phyloP scores from a whole-genome alignment of 2,888 invertebrate genomes.

The Ornithoptera priamus region DNA sequence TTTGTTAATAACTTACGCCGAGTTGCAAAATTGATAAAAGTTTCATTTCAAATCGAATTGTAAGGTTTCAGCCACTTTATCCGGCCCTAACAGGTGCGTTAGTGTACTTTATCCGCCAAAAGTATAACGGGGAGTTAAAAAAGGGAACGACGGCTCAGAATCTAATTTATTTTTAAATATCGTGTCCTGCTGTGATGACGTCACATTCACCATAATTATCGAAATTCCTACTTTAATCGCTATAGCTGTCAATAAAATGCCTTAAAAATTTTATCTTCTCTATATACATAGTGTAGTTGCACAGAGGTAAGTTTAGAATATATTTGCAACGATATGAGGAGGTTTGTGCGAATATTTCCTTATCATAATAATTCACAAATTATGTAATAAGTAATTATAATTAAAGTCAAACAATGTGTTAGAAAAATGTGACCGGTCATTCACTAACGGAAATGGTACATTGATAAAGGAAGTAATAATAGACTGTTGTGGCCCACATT shows the following conservation, averaged over 20 bases:
- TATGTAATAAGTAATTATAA: neutral
- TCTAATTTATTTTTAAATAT: too few species aligned
- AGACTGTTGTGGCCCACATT: neutral
- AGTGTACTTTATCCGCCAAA: too few species aligned
- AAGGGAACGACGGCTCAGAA: too few species aligned
- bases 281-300: conserved; percentile 52
- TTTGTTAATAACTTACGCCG: neutral
- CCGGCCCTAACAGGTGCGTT: too few species aligned
- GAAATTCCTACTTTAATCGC: conserved; percentile 33
- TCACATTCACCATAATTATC: conserved; percentile 40
- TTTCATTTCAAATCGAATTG: too few species aligned
- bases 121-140: too few species aligned
- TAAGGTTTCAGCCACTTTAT: too few species aligned
- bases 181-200: neutral
- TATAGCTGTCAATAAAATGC: conserved; percentile 70
- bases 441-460: neutral
- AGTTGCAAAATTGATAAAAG: too few species aligned
- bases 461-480: neutral
- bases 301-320: conserved; percentile 49
- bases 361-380: conserved; percentile 17
- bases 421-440: conserved; percentile 16
- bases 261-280: conserved; percentile 59
- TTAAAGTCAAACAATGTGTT: conserved; percentile 11
- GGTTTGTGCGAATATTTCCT: conserved; percentile 9
- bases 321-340: conserved; percentile 2